Evolutionary conservation across 2,113 vertebrate genomes (phyloP).

Genomic region (Oreochromis niloticus): DNA sequence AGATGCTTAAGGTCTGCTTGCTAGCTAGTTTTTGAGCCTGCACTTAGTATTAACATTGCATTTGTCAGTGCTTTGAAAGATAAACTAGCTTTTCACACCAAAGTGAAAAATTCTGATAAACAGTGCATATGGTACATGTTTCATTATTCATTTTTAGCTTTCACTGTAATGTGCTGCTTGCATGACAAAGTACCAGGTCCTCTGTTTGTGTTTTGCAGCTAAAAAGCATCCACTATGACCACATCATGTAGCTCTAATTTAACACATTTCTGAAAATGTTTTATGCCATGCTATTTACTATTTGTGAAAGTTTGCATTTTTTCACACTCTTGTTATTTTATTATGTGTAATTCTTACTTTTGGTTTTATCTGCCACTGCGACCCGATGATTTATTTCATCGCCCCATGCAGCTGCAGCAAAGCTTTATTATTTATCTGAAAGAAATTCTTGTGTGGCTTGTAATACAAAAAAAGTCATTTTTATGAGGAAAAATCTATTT

Average conservation of each 20-base stretch:
- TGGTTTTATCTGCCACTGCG: not conserved
- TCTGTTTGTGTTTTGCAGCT: not conserved
- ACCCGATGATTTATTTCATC: not conserved
- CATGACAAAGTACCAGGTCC: not conserved
- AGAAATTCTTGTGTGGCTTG: not conserved
- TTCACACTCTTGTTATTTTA: not conserved
- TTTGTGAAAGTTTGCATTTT: not conserved
- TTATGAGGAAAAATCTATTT: constrained; percentile 1
- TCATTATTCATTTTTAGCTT: not conserved
- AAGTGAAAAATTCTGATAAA: not conserved
- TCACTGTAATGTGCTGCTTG: not conserved
- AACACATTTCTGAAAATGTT: not conserved
- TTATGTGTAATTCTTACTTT: not conserved
- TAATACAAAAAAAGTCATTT: not conserved
- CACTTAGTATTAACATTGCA: not conserved
- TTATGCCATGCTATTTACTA: not conserved
- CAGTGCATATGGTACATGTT: not conserved
- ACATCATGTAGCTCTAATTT: not conserved
- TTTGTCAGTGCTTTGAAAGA: not conserved
- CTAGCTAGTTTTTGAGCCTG: not conserved
- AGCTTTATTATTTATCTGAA: not conserved
- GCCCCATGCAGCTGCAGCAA: not conserved
- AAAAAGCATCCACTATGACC: not conserved
- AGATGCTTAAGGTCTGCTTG: not conserved
- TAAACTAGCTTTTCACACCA: not conserved